Evolutionary conservation across 2,797 vertebrate genomes (phyloP), one percentile per base, ranked within the genome.

Genomic region (Podarcis lilfordi): DNA sequence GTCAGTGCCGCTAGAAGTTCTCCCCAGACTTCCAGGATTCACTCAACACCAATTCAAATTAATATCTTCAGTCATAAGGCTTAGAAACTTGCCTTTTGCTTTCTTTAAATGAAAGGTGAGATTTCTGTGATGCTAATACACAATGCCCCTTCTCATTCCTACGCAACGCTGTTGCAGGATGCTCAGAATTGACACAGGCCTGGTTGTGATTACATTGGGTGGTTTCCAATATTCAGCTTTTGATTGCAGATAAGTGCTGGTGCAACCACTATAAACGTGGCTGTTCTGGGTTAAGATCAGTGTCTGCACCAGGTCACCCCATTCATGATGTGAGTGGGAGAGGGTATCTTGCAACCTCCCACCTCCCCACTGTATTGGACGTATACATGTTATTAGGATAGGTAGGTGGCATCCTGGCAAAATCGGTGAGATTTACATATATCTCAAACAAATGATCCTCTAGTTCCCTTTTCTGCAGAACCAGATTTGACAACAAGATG

Each of bases 341-440:
- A 72, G 66, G 8, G 45, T 71, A 9, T 37, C 13, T 8, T 32
- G 11, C 27, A 45, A 17, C 55, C 2, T 50, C 10, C 10, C 11
- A 13, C 45, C 43, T 85, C 25, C 61, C 45, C 43, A 25, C 25
- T 81, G 15, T 11, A 43, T 35, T 66, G 29, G 37, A 66, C 15
- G 13, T 81, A 27, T 21, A 80, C 17, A 19, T 37, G 68, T 86
- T 59, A 37, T 23, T 86, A 40, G 45, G n/a, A 32, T 43, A 80
- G 35, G 77, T 64, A 78, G 84, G 75, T 43, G 61, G 23, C 72
- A 72, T 55, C 40, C 86, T 92, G 89, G 59, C 77, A 92, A 83
- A 79, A 91, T 84, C 17, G 81, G 80, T 86, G 84, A 88, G 32
- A 32, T 32, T 32, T 32, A 40, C 5, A 40, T 40, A 40, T 40